A percentile compares a stretch with the other conserved stretches of the same genome.
These are phyloP conservation scores for Platalea minor DNA, from an alignment of 2,797 vertebrate species.

Conservation along the genomic window DNA sequence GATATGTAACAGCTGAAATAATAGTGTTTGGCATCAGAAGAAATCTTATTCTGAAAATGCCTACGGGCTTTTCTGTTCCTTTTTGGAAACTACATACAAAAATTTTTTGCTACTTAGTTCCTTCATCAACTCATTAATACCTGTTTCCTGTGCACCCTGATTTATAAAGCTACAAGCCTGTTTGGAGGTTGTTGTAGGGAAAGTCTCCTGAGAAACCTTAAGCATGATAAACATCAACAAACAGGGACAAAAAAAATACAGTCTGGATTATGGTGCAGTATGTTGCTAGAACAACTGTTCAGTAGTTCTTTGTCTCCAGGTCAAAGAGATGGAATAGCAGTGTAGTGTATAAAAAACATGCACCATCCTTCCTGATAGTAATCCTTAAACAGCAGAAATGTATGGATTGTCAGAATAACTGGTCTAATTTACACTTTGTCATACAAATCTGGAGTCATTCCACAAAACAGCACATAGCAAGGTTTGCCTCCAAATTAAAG, in stretches of 20 bases:
- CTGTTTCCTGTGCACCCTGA: neutral
- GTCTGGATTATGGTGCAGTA: neutral
- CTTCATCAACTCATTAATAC: neutral
- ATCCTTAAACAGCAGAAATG: neutral
- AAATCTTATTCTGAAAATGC: neutral
- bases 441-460: neutral
- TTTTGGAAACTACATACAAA: neutral
- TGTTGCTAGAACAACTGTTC: neutral
- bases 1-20: neutral
- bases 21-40: neutral
- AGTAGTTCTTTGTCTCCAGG: neutral
- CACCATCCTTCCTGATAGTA: neutral
- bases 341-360: neutral
- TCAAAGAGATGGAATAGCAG: neutral
- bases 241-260: neutral
- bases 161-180: neutral
- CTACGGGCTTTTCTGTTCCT: neutral
- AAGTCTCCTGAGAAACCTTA: neutral
- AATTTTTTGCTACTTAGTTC: neutral
- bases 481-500: neutral
- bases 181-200: neutral
- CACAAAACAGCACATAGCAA: neutral
- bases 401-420: neutral
- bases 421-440: neutral
- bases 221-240: neutral